Conservation (phyloP, 92 coral and sea anemone genomes). For the Micromussa lordhowensis region DNA sequence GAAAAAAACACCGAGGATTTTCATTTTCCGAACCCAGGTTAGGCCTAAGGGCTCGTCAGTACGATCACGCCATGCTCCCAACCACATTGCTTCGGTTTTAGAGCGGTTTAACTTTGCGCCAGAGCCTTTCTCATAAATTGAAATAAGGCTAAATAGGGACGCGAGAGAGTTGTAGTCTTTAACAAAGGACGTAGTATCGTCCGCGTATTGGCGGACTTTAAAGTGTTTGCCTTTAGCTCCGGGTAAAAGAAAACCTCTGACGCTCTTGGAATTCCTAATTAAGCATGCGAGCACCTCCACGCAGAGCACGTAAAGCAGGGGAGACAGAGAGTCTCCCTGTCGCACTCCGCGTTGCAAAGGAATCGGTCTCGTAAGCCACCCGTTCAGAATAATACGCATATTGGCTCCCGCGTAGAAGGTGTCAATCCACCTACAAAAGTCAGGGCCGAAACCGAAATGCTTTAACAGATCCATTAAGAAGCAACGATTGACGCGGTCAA, state of each 20-base stretch:
- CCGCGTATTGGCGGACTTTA: slow-evolving; percentile 31
- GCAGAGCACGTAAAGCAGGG: slow-evolving; percentile 26
- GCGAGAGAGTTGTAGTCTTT: neutral
- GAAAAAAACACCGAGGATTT: slow-evolving; percentile 4
- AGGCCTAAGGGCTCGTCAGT: neutral
- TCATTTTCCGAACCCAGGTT: slow-evolving; percentile 20
- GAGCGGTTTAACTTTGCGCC: neutral
- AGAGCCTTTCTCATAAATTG: neutral
- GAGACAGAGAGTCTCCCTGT: slow-evolving; percentile 49
- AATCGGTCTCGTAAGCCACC: neutral
- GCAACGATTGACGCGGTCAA: slow-evolving; percentile 30
- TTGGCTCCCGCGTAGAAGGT: neutral
- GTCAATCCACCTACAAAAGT: neutral
- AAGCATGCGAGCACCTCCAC: neutral
- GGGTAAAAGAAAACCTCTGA: slow-evolving; percentile 31
- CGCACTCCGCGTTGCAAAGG: neutral
- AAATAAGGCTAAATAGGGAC: neutral
- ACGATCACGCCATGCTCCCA: neutral
- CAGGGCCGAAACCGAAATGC: slow-evolving; percentile 15
- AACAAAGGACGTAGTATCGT: slow-evolving; percentile 36
- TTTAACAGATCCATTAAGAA: neutral
- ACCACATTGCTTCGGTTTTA: slow-evolving; percentile 55
- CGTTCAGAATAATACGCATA: neutral
- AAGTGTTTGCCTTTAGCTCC: neutral
- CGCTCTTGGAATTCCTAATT: neutral